phyloP scores from a whole-genome alignment of 1,140 invertebrate genomes.

The Frieseomelitta varia region DNA sequence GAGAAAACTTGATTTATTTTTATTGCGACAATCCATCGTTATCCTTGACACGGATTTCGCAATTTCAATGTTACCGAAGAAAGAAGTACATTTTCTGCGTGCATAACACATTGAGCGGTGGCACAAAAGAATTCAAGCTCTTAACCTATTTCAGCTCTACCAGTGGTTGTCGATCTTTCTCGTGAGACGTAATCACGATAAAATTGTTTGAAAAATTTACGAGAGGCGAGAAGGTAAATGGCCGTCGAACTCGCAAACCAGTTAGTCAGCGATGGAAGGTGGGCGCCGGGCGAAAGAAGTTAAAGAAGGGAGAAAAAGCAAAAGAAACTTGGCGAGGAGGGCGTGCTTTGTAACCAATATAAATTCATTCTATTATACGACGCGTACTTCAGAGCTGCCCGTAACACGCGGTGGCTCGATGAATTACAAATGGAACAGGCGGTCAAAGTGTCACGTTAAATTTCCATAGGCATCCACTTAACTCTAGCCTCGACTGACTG shows the following conservation, averaged over 20 bases:
- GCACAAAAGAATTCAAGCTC: not conserved
- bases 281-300: too few relatives aligned
- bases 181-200: not conserved
- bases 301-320: not conserved
- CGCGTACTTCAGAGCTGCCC: slow-evolving; percentile 47
- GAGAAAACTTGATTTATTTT: too few relatives aligned
- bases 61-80: not conserved
- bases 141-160: not conserved
- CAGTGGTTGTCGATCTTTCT: not conserved
- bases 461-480: slow-evolving; percentile 69
- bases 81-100: not conserved
- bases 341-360: slow-evolving; percentile 60
- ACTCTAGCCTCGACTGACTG: slow-evolving; percentile 30
- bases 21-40: too few relatives aligned
- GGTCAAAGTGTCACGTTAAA: slow-evolving; percentile 65
- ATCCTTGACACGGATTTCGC: not conserved
- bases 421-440: slow-evolving; percentile 72
- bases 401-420: slow-evolving; percentile 62
- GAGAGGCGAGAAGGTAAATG: not conserved
- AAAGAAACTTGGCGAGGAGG: not conserved
- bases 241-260: not conserved
- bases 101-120: not conserved
- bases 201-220: slow-evolving; percentile 15
- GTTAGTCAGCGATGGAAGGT: not conserved
- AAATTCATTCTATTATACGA: slow-evolving; percentile 67